Base-by-base conservation (phyloP, 2,888 invertebrate genomes). In the Lithophane leautieri region DNA sequence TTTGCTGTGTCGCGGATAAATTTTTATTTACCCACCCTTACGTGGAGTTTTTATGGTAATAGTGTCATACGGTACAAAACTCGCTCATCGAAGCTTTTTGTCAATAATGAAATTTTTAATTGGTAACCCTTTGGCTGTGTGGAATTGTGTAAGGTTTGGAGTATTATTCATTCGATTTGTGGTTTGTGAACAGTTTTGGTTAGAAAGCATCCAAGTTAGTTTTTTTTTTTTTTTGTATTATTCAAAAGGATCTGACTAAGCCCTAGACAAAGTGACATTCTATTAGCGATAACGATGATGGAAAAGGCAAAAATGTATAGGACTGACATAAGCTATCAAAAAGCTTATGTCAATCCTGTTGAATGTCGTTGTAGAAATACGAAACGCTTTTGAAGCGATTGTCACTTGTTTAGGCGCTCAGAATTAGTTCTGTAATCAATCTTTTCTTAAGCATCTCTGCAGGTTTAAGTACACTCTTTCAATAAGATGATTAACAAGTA, bases 1-100 rank as follows among this genome's bases (percentile, higher is more conserved):
- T 96, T 95, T 95, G 90, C 72, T 79, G 61, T 79, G 86, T 86
- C 78, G 79, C 88, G 87, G 84, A 84, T 89, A 86, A 82, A 77
- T 83, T 89, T 88, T 86, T 90, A 87, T 91, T 91, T 91, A 83
- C 79, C 70, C 74, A 63, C 78, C 80, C 81, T 78, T 81, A 84
- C 80, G 70, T 78, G 78, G 76, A 83, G 77, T 87, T 86, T 76
- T 87, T 83, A 84, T 80, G 80, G 68, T 84, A 67, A 84, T 81
- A 82, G 69, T 79, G 81, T 83, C 82, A 84, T 82, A 82, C 79
- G 80, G 75, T 74, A 78, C 66, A 65, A 65, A 72, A 52, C 63
- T 77, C 73, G n/a, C 34, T 44, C 65, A 77, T 82, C 84, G 75
- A 82, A 79, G 79, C 76, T 86, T 84, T 84, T 77, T 79, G 88